Conservation (phyloP, 2,888 invertebrate genomes). For the Carpatolechia fugitivella region DNA sequence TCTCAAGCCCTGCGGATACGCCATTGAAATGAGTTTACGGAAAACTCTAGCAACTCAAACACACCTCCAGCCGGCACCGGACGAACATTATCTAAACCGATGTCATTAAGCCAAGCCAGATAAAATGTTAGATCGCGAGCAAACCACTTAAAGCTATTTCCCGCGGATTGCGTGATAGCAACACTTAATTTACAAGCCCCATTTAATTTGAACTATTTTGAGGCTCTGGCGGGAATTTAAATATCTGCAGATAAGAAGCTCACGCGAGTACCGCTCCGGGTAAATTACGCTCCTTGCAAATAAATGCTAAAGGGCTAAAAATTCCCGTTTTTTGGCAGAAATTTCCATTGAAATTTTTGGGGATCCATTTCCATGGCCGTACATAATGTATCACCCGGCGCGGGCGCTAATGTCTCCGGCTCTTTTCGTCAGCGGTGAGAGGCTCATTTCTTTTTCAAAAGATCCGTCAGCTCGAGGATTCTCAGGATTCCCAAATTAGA, state of each 20-base stretch:
- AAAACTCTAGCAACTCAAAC: slow-evolving; percentile 1
- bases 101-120: slow-evolving; percentile 49
- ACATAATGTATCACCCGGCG: slow-evolving; percentile 12
- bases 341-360: slow-evolving; percentile 10
- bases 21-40: slow-evolving; percentile 9
- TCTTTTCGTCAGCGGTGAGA: slow-evolving; percentile 13
- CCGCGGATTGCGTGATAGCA: slow-evolving; percentile 74
- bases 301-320: slow-evolving; percentile 46
- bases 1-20: slow-evolving; percentile 7
- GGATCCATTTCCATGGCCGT: slow-evolving; percentile 12
- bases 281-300: slow-evolving; percentile 64
- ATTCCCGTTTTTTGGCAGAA: slow-evolving; percentile 25
- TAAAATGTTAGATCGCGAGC: slow-evolving; percentile 59
- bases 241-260: slow-evolving; percentile 73
- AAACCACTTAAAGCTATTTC: slow-evolving; percentile 74
- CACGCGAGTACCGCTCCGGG: slow-evolving; percentile 60
- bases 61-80: slow-evolving; percentile 4
- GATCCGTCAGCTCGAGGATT: neutral
- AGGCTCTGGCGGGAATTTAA: slow-evolving; percentile 65
- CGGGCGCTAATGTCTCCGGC: slow-evolving; percentile 12
- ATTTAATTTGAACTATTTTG: slow-evolving; percentile 72
- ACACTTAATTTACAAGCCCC: slow-evolving; percentile 77
- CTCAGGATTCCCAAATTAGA: slow-evolving; percentile 9
- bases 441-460: slow-evolving; percentile 20
- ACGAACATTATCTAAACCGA: slow-evolving; percentile 30